These are phyloP conservation scores for Ichneumoninae sp. DNA, from an alignment of 2,888 invertebrate genomes.

Conservation along the genomic window DNA sequence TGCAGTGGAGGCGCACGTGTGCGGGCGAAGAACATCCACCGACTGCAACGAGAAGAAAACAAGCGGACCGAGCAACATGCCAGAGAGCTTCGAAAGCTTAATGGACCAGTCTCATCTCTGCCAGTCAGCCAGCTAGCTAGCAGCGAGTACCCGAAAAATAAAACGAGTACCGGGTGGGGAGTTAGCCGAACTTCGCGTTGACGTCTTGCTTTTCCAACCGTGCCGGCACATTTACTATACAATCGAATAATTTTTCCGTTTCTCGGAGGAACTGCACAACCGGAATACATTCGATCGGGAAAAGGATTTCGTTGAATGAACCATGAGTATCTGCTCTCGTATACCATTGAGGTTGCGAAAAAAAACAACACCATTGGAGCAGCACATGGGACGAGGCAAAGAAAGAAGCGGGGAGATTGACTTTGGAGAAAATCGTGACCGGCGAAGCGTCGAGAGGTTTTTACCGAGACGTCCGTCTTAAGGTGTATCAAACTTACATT, in stretches of 20 bases:
- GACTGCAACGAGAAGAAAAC: constrained; percentile 8
- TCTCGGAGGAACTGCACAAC: not conserved
- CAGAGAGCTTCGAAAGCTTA: constrained; percentile 22
- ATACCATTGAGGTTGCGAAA: not conserved
- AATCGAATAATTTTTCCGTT: constrained; percentile 54
- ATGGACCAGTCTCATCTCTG: constrained; percentile 41
- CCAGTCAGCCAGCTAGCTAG: not conserved
- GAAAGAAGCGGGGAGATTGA: constrained; percentile 1
- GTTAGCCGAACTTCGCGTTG: constrained; percentile 47
- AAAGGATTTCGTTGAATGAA: constrained; percentile 61
- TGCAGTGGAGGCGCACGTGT: no score
- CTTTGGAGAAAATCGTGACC: constrained; percentile 1
- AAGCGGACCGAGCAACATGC: not conserved
- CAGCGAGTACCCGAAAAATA: constrained; percentile 5
- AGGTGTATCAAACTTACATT: not conserved
- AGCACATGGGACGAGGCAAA: constrained; percentile 30
- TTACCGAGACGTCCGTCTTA: not conserved
- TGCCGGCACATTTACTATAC: constrained; percentile 39
- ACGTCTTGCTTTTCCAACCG: not conserved
- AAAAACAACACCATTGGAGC: constrained; percentile 25
- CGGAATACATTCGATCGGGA: constrained; percentile 30
- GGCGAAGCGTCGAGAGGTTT: constrained; percentile 2
- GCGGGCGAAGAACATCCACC: not conserved
- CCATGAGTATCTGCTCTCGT: constrained; percentile 48
- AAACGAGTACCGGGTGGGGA: constrained; percentile 9